Evolutionary conservation across 1,140 invertebrate genomes (phyloP).

Genomic region (Phortica variegata): DNA sequence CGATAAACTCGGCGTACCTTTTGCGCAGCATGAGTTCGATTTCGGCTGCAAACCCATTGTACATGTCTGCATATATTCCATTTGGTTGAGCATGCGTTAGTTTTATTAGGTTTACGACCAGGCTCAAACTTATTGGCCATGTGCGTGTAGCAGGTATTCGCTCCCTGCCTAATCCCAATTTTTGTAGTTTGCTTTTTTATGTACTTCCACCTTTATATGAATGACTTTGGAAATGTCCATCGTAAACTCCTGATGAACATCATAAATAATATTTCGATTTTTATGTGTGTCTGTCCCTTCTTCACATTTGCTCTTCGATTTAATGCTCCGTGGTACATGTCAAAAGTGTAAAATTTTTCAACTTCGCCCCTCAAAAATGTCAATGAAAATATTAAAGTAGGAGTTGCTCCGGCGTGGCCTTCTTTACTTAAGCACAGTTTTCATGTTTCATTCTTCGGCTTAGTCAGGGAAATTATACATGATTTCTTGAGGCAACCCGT

Average conservation of each 20-base stretch:
- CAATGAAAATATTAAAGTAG: constrained; percentile 49
- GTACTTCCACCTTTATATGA: neutral
- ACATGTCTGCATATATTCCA: neutral
- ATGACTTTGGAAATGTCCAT: constrained; percentile 25
- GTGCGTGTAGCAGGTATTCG: too few species aligned
- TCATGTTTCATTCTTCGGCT: too few species aligned
- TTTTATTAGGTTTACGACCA: constrained; percentile 45
- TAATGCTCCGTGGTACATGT: constrained; percentile 24
- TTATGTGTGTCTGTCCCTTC: constrained; percentile 47
- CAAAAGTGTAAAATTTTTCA: constrained; percentile 37
- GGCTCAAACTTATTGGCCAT: constrained; percentile 29
- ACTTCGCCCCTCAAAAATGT: constrained; percentile 19
- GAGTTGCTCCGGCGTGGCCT: too few species aligned
- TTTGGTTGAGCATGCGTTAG: constrained; percentile 33
- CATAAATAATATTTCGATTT: constrained; percentile 53
- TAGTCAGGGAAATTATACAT: too few species aligned
- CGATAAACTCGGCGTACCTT: neutral
- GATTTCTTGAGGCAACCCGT: too few species aligned
- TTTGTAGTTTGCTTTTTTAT: too few species aligned
- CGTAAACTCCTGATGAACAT: constrained; percentile 53
- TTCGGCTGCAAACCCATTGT: constrained; percentile 1
- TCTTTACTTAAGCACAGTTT: too few species aligned
- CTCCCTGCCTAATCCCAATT: too few species aligned
- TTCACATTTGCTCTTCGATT: constrained; percentile 17
- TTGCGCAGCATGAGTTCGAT: constrained; percentile 35